Conservation (phyloP, 2,888 invertebrate genomes). For the Chloroclystis v-ata region DNA sequence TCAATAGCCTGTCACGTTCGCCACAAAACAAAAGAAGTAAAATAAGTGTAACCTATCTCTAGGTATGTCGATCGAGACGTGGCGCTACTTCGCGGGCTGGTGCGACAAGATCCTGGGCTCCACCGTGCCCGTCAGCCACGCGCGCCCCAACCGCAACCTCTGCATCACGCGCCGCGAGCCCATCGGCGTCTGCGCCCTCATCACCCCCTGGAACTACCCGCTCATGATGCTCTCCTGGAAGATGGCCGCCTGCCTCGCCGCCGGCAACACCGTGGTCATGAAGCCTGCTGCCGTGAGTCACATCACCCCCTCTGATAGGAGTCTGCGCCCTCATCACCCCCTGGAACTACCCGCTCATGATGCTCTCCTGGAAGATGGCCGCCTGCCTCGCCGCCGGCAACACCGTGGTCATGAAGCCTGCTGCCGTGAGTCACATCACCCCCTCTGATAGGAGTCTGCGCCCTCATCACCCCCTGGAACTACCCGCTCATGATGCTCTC, state of each 20-base stretch:
- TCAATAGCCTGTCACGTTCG: too few relatives aligned
- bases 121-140: conserved; percentile 95
- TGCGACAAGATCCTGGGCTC: conserved; percentile 94
- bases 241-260: conserved; percentile 97
- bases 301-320: background rate
- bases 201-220: conserved; percentile 99
- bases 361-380: too few relatives aligned
- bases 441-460: too few relatives aligned
- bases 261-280: conserved; percentile 97
- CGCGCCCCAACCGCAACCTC: conserved; percentile 91
- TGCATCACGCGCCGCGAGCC: conserved; percentile 94
- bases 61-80: conserved; percentile 95
- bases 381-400: too few relatives aligned
- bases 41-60: too few relatives aligned
- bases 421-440: too few relatives aligned
- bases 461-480: too few relatives aligned
- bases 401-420: too few relatives aligned
- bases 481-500: too few relatives aligned
- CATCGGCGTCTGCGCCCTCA: conserved; percentile 93
- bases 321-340: too few relatives aligned
- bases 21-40: too few relatives aligned
- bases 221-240: conserved; percentile 99
- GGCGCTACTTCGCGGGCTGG: conserved; percentile 98
- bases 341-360: too few relatives aligned
- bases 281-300: conserved; percentile 91